Percentiles rank a stretch among this genome's conserved stretches.
Conservation (phyloP, 2,797 vertebrate species). For the Spinus olivaceus region DNA sequence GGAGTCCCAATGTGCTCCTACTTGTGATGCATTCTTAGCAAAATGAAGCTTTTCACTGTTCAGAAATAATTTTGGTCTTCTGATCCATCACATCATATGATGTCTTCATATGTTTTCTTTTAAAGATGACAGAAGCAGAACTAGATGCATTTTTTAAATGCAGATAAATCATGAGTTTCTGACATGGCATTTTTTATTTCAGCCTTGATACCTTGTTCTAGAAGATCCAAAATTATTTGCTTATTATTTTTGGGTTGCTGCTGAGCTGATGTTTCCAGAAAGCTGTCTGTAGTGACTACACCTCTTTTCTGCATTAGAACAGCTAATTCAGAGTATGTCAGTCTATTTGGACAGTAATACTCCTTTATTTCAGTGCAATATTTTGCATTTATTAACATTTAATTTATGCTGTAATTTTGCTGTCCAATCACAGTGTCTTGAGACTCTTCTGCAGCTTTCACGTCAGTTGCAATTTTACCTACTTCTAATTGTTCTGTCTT, state of each 20-base stretch:
- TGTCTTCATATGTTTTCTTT: background rate
- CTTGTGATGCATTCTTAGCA: background rate
- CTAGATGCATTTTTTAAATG: background rate
- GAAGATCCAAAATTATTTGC: background rate
- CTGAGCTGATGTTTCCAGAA: background rate
- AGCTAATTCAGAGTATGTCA: slow-evolving; percentile 2
- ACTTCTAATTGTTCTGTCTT: background rate
- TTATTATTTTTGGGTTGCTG: background rate
- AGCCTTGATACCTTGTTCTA: background rate
- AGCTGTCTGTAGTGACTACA: background rate
- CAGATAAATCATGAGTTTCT: background rate
- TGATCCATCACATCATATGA: background rate
- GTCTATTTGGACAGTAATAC: background rate
- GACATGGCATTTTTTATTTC: background rate
- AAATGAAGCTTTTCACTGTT: background rate
- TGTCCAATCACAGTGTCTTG: background rate
- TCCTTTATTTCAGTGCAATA: background rate
- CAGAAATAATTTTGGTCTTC: background rate
- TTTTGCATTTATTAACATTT: slow-evolving; percentile 38
- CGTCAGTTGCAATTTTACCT: background rate
- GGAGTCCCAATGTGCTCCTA: background rate
- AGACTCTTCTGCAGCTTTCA: background rate
- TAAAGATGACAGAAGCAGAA: background rate
- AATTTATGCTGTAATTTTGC: slow-evolving; percentile 26
- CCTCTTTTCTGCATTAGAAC: background rate